These are phyloP conservation scores for Drosophila emarginata DNA, from an alignment of 2,888 invertebrate genomes.

Conservation along the genomic window DNA sequence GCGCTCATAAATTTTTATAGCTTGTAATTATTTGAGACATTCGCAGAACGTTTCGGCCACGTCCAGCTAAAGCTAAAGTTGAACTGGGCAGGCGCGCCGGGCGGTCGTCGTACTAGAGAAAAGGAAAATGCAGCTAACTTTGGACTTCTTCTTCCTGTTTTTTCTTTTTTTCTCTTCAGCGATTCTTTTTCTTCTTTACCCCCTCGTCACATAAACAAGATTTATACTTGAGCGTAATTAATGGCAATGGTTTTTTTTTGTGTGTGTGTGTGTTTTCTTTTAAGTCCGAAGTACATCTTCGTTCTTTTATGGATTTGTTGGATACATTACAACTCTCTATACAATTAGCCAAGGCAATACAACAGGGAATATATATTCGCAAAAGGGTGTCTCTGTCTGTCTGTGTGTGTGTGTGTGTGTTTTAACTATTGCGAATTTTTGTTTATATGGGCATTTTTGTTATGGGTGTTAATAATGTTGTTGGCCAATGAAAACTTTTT, in stretches of 20 bases:
- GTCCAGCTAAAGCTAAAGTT: not conserved
- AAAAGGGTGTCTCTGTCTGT: not conserved
- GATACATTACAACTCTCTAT: constrained; percentile 27
- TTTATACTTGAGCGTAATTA: constrained; percentile 64
- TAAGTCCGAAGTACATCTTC: constrained; percentile 36
- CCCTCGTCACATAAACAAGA: constrained; percentile 37
- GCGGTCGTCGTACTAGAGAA: constrained; percentile 41
- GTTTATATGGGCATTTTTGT: constrained; percentile 10
- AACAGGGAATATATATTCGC: not conserved
- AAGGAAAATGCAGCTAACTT: not conserved
- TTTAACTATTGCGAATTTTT: not conserved
- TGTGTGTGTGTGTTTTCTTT: constrained; percentile 33
- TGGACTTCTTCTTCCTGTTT: constrained; percentile 42
- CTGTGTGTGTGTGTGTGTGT: constrained; percentile 29
- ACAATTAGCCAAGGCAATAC: constrained; percentile 42
- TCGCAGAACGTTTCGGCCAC: constrained; percentile 27
- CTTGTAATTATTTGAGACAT: constrained; percentile 69
- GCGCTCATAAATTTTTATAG: constrained; percentile 71
- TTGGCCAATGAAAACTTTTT: constrained; percentile 52
- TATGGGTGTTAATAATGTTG: constrained; percentile 54
- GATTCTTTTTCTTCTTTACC: not conserved
- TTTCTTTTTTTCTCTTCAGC: constrained; percentile 43
- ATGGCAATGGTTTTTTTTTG: constrained; percentile 51
- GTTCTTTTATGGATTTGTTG: constrained; percentile 33
- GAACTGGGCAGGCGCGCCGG: constrained; percentile 60